A percentile compares a stretch with the other conserved stretches of the same genome.
Evolutionary conservation across 2,888 invertebrate species (phyloP).

Genomic region (Polyommatus icarus): DNA sequence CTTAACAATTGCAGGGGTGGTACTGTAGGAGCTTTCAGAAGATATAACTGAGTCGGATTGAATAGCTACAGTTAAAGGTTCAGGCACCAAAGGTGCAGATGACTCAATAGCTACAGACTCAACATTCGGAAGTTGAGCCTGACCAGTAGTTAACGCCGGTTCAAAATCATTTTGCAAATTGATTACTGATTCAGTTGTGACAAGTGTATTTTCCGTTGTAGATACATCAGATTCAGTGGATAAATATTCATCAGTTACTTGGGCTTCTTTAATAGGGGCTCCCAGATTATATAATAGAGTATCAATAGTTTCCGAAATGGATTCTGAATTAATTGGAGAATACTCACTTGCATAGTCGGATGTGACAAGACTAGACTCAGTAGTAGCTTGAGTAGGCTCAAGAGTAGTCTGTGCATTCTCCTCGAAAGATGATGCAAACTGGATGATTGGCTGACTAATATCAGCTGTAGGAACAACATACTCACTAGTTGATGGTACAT

Average conservation of each 20-base stretch:
- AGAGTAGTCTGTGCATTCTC: background rate
- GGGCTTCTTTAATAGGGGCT: background rate
- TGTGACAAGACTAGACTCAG: background rate
- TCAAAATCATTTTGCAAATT: background rate
- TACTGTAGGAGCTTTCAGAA: constrained; percentile 14
- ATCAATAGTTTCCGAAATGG: background rate
- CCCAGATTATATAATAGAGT: background rate
- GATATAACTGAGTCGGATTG: background rate
- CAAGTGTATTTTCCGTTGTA: background rate
- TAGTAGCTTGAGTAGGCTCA: background rate
- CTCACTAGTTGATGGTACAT: background rate
- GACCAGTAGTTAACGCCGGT: background rate
- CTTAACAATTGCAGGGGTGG: background rate
- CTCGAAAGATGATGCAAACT: background rate
- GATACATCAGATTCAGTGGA: background rate
- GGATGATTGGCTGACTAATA: background rate
- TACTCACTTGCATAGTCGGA: constrained; percentile 1
- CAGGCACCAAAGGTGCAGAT: constrained; percentile 11
- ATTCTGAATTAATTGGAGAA: constrained; percentile 7
- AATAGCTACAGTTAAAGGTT: background rate
- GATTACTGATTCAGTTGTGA: background rate
- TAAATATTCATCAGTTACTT: background rate
- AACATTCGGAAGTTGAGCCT: background rate
- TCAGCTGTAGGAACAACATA: constrained; percentile 5
- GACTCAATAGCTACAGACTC: background rate